These are phyloP conservation scores for Hylaea fasciaria DNA, from an alignment of 2,888 invertebrate genomes.

Conservation along the genomic window DNA sequence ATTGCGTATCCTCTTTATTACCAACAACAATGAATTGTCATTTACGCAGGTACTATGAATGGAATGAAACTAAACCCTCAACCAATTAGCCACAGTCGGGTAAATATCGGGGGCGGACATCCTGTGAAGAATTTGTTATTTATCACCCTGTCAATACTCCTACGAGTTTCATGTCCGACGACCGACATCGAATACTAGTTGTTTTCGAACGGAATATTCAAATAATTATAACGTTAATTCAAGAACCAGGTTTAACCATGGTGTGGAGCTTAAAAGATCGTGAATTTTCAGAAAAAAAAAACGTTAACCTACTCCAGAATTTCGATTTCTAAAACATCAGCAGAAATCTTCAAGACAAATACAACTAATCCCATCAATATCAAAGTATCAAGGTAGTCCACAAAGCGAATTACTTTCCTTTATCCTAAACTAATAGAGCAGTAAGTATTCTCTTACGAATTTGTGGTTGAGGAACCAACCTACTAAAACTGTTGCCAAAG, in stretches of 20 bases:
- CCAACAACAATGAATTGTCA: too few species aligned
- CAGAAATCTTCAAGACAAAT: conserved; percentile 32
- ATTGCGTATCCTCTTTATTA: too few species aligned
- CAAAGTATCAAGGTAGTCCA: conserved; percentile 41
- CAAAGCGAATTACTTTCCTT: conserved; percentile 45
- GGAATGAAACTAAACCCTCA: conserved; percentile 2
- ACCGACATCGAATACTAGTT: neutral
- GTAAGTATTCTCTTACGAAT: neutral
- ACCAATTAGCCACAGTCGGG: conserved; percentile 4
- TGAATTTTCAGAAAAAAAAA: too few species aligned
- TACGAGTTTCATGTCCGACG: neutral
- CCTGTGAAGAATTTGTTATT: neutral
- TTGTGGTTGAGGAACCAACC: neutral
- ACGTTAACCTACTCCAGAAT: neutral
- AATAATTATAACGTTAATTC: too few species aligned
- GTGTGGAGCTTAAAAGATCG: neutral
- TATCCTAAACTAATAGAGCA: conserved; percentile 29
- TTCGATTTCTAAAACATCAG: conserved; percentile 9
- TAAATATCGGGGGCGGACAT: conserved; percentile 1
- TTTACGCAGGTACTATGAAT: neutral
- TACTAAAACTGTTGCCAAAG: too few species aligned
- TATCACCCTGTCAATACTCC: conserved; percentile 1
- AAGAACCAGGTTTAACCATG: too few species aligned
- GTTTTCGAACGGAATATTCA: too few species aligned
- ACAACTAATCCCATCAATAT: conserved; percentile 45